Conservation (phyloP, 2,888 invertebrate species). For the Dryococelus australis region DNA sequence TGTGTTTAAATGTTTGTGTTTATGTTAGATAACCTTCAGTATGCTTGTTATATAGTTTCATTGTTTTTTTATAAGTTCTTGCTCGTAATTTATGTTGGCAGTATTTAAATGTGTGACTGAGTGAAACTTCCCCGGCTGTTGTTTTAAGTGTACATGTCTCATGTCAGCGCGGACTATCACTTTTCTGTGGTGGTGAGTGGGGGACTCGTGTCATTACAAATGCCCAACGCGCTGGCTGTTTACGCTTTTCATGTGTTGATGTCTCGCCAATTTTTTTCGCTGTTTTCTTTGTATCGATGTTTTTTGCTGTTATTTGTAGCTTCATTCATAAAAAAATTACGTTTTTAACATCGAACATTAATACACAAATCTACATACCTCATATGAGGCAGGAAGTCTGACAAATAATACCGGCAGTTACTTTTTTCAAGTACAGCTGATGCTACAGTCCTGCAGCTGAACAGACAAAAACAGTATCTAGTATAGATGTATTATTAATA, state of each 20-base stretch:
- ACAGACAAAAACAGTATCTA: no score
- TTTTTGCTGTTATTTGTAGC: neutral
- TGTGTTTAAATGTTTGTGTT: conserved; percentile 17
- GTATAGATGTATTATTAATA: no score
- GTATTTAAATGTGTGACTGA: neutral
- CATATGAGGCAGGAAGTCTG: neutral
- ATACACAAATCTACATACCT: neutral
- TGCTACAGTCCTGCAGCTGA: no score
- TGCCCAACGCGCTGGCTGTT: neutral
- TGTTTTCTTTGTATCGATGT: neutral
- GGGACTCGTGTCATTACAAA: neutral
- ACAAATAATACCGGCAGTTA: no score
- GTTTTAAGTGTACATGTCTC: neutral
- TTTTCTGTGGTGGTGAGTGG: conserved; percentile 13
- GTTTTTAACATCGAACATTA: neutral
- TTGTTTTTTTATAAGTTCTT: neutral
- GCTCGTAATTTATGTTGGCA: neutral
- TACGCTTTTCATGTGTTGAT: neutral
- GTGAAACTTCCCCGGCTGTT: neutral
- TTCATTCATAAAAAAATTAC: neutral
- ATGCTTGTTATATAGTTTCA: neutral
- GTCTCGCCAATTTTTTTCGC: neutral
- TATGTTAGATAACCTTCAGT: neutral
- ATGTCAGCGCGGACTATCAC: conserved; percentile 23
- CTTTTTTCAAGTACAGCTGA: no score